Base-by-base conservation (phyloP, 2,888 invertebrate species). In the Ochropleura leucogaster region DNA sequence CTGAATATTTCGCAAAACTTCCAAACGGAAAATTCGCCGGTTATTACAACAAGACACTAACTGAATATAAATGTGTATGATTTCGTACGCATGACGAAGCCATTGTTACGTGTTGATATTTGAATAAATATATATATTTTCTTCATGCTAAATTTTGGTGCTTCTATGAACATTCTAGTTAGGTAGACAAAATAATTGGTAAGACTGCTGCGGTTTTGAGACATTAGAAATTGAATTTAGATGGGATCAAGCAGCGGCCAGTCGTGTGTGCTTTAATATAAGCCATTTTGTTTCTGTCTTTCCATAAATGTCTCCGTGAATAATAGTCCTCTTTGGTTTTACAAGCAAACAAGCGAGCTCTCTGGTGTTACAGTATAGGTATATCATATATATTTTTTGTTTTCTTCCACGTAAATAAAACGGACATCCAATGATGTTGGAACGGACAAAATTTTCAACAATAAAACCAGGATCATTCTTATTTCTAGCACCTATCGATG, bases 51-150 rank as follows among this genome's bases (percentile, higher is more conserved):
- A 68, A 71, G 68, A 77, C 78, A 68, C 72, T 67, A 57, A 44
- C 80, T 65, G 85, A 79, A 86, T 89, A 86, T 57, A 68, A 86
- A 86, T 80, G 30, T 9, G 74, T 74, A 81, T 75, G 68, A 85
- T 83, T 74, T 75, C 40, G 51, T 53, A 77, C 20, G 72, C 68
- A 72, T 82, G 82, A 80, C 83, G 70, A 80, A 75, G 67, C 64
- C 71, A 77, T 85, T 83, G 85, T 80, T 83, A 78, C 74, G 76
- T 89, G 77, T 20, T 66, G 73, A 57, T 66, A 70, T 78, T 74
- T 59, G 7, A 73, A 74, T 74, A 80, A 73, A 75, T 30, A 30
- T 30, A 30, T 30, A 30, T 30, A 30, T 30, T 30, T 30, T 30
- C 30, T 30, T 30, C 30, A 74, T 66, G 14, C 16, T 18, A 65